Percentiles rank a stretch among this genome's conserved stretches.
phyloP scores from a whole-genome alignment of 2,888 invertebrate genomes.

The Hartigia nigra region DNA sequence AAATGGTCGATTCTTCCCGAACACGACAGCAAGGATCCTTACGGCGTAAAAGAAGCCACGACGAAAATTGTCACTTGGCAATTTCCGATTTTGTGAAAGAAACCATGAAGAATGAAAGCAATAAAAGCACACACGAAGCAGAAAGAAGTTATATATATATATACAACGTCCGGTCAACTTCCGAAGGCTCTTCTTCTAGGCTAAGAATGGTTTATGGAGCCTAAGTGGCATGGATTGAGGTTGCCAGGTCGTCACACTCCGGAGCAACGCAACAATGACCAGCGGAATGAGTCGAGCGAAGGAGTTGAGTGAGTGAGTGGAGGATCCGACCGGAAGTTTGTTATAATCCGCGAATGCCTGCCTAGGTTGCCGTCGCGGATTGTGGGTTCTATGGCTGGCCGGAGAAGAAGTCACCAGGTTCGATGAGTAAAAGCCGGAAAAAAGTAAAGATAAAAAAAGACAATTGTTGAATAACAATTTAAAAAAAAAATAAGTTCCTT shows the following conservation, averaged over 20 bases:
- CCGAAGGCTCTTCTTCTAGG: no score
- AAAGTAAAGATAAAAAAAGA: not conserved
- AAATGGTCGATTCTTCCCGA: no score
- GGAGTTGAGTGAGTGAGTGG: conserved; percentile 19
- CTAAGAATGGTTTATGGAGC: conserved; percentile 22
- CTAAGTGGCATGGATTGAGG: conserved; percentile 51
- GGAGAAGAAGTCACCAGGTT: not conserved
- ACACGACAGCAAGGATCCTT: no score
- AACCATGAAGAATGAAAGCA: no score
- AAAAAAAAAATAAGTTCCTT: no score
- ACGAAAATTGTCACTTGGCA: no score
- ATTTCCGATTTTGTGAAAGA: no score
- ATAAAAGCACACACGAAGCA: no score
- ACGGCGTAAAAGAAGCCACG: no score
- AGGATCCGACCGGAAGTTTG: conserved; percentile 37
- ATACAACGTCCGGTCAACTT: no score
- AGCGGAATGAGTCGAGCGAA: conserved; percentile 37
- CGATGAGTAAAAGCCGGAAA: not conserved
- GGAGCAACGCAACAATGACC: conserved; percentile 58
- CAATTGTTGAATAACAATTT: not conserved
- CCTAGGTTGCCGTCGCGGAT: conserved; percentile 21
- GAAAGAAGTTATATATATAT: no score
- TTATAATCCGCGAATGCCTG: conserved; percentile 43
- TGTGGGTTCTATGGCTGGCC: not conserved
- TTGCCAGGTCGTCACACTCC: conserved; percentile 60